A percentile compares a stretch with the other conserved stretches of the same genome.
Conservation (phyloP, 2,797 vertebrate species). For the Malacoctenus gilli region DNA sequence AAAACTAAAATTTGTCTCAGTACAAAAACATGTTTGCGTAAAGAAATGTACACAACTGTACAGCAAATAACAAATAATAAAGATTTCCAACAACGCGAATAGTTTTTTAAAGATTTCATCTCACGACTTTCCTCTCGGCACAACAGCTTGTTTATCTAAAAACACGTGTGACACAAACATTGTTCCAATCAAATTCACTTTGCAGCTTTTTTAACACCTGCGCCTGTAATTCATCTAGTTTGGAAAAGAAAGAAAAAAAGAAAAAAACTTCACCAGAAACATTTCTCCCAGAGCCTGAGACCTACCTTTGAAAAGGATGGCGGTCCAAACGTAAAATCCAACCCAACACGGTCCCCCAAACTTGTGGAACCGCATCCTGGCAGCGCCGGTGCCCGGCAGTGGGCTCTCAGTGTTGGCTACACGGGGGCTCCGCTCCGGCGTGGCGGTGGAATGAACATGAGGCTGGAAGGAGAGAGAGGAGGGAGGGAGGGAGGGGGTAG, state of each 20-base stretch:
- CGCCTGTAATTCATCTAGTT: background rate
- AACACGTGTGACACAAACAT: background rate
- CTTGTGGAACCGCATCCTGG: conserved; percentile 72
- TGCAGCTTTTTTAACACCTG: background rate
- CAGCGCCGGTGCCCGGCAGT: conserved; percentile 30
- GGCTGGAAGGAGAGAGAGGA: conserved; percentile 26
- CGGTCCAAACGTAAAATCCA: conserved; percentile 68
- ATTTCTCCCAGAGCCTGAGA: background rate
- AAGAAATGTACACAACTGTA: background rate
- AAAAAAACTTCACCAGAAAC: background rate
- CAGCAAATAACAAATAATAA: background rate
- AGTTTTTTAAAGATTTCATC: background rate
- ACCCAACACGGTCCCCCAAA: conserved; percentile 65
- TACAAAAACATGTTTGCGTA: no score
- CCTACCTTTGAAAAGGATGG: conserved; percentile 75
- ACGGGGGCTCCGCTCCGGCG: conserved; percentile 32
- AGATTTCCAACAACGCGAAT: background rate
- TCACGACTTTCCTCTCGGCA: no score
- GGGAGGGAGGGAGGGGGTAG: background rate
- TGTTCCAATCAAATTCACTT: no score
- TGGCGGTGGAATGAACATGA: conserved; percentile 35
- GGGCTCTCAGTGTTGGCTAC: conserved; percentile 29
- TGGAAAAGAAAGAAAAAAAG: background rate
- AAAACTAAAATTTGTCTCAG: no score
- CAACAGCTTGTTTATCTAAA: background rate